Base-by-base conservation (phyloP, 1,140 invertebrate species). In the Campoletis sonorensis region DNA sequence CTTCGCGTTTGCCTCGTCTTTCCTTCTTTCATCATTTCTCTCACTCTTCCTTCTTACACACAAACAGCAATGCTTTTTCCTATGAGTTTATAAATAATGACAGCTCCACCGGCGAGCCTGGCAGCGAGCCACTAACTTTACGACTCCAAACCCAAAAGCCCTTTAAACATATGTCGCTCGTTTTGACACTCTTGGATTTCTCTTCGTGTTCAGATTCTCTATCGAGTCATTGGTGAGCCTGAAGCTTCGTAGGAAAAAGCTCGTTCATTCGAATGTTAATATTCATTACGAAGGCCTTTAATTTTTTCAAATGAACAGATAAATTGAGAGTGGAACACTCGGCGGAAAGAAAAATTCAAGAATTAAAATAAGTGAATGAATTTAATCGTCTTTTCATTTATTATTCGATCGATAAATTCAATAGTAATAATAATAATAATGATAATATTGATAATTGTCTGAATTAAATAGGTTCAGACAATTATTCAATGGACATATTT, bases 41-140 rank as follows among this genome's bases (percentile, higher is more conserved):
- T 49, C 13, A 30, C 80, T 21, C 26, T 23, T 21, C 21, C 67
- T 33, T 51, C 64, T 5, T 18, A 27, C 79, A 72, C 13, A 64
- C 40, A 64, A 26, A 49, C 13, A n/a, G 45, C 23, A 27, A 33
- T 61, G 70, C 49, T 64, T 33, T 64, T 68, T 8, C 16, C 80
- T 84, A 86, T 88, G 72, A 85, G 84, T 82, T 91, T 90, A 89
- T 91, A 91, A 91, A 90, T 92, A 91, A 91, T 90, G 84, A 85
- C 86, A 86, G 90, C 88, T 86, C 83, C 85, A 82, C 30, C 30
- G 51, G 73, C 16, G 30, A 77, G 54, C 45, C 45, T 75, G 26
- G 23, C 70, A 23, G 23, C 21, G 40, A 30, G 18, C 27, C 51
- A 77, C 54, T 10, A 61, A 77, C 40, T 51, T 37, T 77, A 15